Evolutionary conservation across 2,113 vertebrate species (phyloP).

Genomic region (Eonycteris spelaea): DNA sequence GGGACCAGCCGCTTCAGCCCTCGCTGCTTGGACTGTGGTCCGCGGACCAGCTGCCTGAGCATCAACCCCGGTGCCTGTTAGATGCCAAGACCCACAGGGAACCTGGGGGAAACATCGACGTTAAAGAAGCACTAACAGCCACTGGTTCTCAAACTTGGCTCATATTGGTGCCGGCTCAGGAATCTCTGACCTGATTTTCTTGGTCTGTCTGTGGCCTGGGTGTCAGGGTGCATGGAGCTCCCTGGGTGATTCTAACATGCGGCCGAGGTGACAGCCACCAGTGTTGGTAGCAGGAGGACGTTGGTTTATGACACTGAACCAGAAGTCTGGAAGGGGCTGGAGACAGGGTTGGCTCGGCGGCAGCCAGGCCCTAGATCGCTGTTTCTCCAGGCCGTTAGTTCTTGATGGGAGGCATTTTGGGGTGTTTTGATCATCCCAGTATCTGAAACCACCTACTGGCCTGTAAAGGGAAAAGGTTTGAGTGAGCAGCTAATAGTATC

Average conservation of each 20-base stretch:
- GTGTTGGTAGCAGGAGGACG: fast-evolving
- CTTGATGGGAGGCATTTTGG: not conserved
- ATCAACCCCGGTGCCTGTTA: not conserved
- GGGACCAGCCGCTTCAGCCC: not conserved
- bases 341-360: not conserved
- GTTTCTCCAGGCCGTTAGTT: not conserved
- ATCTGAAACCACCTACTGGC: not conserved
- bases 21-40: not conserved
- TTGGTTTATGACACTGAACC: fast-evolving
- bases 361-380: not conserved
- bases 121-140: not conserved
- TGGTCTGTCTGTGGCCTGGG: not conserved
- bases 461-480: not conserved
- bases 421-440: not conserved
- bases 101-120: fast-evolving
- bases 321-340: not conserved
- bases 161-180: not conserved
- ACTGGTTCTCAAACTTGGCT: not conserved
- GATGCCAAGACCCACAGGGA: not conserved
- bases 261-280: fast-evolving
- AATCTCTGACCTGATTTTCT: not conserved
- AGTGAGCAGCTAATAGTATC: not conserved
- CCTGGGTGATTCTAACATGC: not conserved
- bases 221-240: fast-evolving
- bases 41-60: not conserved